These are phyloP conservation scores for Seira sanloemensis DNA, from an alignment of 2,888 invertebrate genomes.

Conservation along the genomic window DNA sequence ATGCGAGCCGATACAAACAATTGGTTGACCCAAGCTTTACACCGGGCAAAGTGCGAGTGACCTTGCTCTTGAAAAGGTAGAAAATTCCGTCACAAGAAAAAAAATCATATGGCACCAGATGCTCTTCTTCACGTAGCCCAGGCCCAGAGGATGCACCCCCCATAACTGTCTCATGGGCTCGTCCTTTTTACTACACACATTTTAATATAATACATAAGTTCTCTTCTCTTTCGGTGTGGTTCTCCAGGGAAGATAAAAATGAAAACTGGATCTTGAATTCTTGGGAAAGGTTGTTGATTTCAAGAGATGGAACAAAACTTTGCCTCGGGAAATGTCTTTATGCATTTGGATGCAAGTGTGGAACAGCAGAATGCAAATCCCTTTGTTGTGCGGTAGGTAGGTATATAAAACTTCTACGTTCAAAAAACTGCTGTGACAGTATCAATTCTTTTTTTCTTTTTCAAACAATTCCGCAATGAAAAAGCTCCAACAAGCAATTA, in stretches of 20 bases:
- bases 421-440: neutral
- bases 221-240: too few relatives aligned
- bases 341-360: too few relatives aligned
- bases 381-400: too few relatives aligned
- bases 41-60: slow-evolving; percentile 22
- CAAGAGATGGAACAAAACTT: slow-evolving; percentile 32
- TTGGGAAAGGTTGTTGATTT: neutral
- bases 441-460: neutral
- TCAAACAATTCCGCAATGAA: slow-evolving; percentile 20
- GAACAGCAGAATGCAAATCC: too few relatives aligned
- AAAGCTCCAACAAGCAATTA: neutral
- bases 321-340: neutral
- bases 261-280: neutral
- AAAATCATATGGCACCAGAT: slow-evolving; percentile 9
- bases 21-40: neutral
- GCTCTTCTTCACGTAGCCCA: slow-evolving; percentile 1
- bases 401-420: too few relatives aligned
- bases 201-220: too few relatives aligned
- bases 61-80: slow-evolving; percentile 43
- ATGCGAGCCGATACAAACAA: neutral
- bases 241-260: too few relatives aligned
- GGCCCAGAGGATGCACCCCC: neutral
- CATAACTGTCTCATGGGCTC: neutral
- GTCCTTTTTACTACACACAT: neutral
- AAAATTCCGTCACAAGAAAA: neutral